Conservation (phyloP, 1,140 invertebrate genomes). For the Megalonaias nervosa region DNA sequence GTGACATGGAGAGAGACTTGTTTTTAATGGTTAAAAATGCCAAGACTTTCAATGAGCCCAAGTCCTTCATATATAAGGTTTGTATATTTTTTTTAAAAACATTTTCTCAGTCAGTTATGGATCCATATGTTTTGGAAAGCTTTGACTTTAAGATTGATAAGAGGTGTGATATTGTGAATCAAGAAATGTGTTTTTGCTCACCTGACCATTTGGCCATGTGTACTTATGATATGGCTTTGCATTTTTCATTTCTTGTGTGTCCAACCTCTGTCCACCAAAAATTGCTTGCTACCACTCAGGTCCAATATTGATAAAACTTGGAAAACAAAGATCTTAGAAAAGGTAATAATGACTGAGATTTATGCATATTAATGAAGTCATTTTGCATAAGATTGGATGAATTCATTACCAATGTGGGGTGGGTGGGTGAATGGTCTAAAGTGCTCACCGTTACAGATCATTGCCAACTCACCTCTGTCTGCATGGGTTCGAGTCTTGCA, state of each 20-base stretch:
- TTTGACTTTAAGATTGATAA: not conserved
- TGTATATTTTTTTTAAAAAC: slow-evolving; percentile 1
- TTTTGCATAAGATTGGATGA: no score
- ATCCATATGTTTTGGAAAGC: not conserved
- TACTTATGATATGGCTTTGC: not conserved
- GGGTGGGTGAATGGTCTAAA: no score
- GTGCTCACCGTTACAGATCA: no score
- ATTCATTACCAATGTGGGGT: no score
- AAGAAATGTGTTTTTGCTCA: not conserved
- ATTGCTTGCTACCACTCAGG: not conserved
- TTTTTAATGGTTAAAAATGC: slow-evolving; percentile 95
- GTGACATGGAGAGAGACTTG: slow-evolving; percentile 93
- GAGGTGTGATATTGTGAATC: not conserved
- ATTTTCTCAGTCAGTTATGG: not conserved
- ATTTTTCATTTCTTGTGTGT: not conserved
- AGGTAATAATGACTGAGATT: no score
- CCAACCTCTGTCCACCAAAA: not conserved
- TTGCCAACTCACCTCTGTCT: no score
- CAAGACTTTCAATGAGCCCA: slow-evolving; percentile 96
- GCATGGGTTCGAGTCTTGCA: no score
- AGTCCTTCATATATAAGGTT: slow-evolving; percentile 94
- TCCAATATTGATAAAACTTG: not conserved
- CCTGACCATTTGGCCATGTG: not conserved
- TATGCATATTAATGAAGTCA: no score
- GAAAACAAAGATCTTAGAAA: no score